Base-by-base conservation (phyloP, 2,797 vertebrate species). In the Hydrophis major region DNA sequence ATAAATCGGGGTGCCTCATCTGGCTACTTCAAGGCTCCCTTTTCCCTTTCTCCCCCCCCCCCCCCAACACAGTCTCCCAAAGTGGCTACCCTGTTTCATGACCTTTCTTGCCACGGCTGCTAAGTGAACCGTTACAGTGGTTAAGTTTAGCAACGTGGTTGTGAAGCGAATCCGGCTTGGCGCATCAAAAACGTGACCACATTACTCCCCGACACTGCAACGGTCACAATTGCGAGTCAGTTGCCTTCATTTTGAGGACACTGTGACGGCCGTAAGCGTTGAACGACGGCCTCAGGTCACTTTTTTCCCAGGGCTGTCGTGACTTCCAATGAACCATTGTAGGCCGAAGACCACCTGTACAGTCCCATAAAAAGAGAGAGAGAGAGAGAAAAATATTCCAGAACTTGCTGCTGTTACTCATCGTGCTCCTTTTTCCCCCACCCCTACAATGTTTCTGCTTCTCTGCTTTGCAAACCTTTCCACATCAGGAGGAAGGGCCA, bases 201-300 rank as follows among this genome's bases (percentile, higher is more conserved):
- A 1, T n/a, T 13, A n/a, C 63, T n/a, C 4, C 63, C 5, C 0
- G 63, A 14, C 28, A n/a, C 27, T 5, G 61, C 61, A 4, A 11
- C 4, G 1, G 61, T 63, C 27, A 5, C n/a, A 32, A 32, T 28
- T 32, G 63, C 0, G 63, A 66, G 63, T 2, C 13, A 5, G 12
- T n/a, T n/a, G 28, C 13, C 28, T 69, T n/a, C 4, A 16, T 69
- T 66, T 69, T 32, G 63, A 32, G 13, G 28, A 32, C 4, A 12
- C 13, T 2, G 12, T 4, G 1, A 66, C 0, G 12, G 63, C 14
- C 28, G 1, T 14, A n/a, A n/a, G 12, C 2, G 63, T 28, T 4
- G 1, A 2, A 12, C 2, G n/a, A 16, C 1, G 13, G 13, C 5
- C 63, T 0, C 5, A 14, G 2, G 12, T n/a, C 63, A 13, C 28